Percentiles rank a stretch among this genome's conserved stretches.
phyloP scores from a whole-genome alignment of 1,140 invertebrate genomes.

The Drosophila orosa region DNA sequence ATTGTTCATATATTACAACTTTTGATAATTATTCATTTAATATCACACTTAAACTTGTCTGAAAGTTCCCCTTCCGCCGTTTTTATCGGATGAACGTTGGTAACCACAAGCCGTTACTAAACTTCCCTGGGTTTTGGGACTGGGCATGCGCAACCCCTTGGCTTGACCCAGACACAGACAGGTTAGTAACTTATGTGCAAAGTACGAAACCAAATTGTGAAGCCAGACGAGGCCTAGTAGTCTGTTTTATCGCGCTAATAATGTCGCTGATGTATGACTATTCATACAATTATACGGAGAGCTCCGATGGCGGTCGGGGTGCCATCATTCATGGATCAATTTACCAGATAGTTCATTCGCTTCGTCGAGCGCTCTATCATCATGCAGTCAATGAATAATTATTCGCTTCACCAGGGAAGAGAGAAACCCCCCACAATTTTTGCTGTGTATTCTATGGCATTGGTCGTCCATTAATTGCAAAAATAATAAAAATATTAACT shows the following conservation, averaged over 20 bases:
- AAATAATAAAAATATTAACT: constrained; percentile 31
- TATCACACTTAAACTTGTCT: background rate
- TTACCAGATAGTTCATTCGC: constrained; percentile 43
- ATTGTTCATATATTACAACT: background rate
- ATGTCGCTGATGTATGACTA: constrained; percentile 30
- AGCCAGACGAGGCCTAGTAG: constrained; percentile 1
- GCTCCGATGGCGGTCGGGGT: background rate
- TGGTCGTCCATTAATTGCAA: constrained; percentile 17
- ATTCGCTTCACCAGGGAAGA: constrained; percentile 8
- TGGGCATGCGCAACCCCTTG: constrained; percentile 14
- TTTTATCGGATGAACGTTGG: background rate
- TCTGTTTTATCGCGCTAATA: constrained; percentile 32
- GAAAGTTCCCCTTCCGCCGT: background rate
- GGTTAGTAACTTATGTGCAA: constrained; percentile 19
- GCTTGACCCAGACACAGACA: constrained; percentile 6
- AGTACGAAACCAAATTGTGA: constrained; percentile 21
- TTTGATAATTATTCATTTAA: background rate
- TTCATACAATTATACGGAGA: constrained; percentile 29
- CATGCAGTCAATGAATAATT: constrained; percentile 35
- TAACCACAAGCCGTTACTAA: background rate
- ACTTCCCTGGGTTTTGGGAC: background rate
- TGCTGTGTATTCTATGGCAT: constrained; percentile 13
- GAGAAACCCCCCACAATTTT: constrained; percentile 4
- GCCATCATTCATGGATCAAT: constrained; percentile 43
- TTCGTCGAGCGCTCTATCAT: constrained; percentile 30